Conservation (phyloP, 1,140 invertebrate genomes). For the Sesamia nonagrioides region DNA sequence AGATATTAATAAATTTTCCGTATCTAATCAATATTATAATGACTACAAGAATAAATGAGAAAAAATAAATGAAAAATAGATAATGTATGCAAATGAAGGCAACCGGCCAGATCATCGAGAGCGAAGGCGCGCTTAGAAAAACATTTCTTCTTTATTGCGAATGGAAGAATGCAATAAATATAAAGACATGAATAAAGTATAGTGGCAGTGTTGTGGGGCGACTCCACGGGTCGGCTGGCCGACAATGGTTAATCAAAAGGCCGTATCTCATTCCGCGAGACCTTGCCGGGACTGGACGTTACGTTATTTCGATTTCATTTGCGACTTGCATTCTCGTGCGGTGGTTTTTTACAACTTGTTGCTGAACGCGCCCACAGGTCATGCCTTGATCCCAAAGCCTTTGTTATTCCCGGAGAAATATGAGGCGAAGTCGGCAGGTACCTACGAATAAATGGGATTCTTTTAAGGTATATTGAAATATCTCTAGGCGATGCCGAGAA, state of each 20-base stretch:
- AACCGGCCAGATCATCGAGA: conserved; percentile 44
- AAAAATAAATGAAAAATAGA: conserved; percentile 35
- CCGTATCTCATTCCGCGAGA: conserved; percentile 80
- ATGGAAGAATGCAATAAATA: conserved; percentile 50
- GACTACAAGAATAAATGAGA: conserved; percentile 29
- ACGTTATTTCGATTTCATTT: conserved; percentile 86
- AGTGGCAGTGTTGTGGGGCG: conserved; percentile 64
- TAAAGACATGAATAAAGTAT: conserved; percentile 64
- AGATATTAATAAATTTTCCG: conserved; percentile 49
- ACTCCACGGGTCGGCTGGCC: conserved; percentile 65
- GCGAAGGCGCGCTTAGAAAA: conserved; percentile 30
- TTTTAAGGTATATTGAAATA: conserved; percentile 82
- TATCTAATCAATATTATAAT: conserved; percentile 36
- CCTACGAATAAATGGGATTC: conserved; percentile 76
- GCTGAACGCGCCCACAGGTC: conserved; percentile 74
- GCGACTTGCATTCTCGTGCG: conserved; percentile 84
- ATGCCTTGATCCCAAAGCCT: conserved; percentile 74
- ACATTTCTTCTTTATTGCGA: conserved; percentile 33
- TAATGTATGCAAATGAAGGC: conserved; percentile 50
- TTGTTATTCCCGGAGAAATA: conserved; percentile 84
- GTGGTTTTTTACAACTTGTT: conserved; percentile 75
- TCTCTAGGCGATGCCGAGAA: conserved; percentile 73
- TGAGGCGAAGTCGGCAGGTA: conserved; percentile 76
- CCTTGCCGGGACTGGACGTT: conserved; percentile 71
- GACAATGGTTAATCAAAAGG: conserved; percentile 85